Conservation (phyloP, 2,113 vertebrate species). For the Chiloscyllium plagiosum region DNA sequence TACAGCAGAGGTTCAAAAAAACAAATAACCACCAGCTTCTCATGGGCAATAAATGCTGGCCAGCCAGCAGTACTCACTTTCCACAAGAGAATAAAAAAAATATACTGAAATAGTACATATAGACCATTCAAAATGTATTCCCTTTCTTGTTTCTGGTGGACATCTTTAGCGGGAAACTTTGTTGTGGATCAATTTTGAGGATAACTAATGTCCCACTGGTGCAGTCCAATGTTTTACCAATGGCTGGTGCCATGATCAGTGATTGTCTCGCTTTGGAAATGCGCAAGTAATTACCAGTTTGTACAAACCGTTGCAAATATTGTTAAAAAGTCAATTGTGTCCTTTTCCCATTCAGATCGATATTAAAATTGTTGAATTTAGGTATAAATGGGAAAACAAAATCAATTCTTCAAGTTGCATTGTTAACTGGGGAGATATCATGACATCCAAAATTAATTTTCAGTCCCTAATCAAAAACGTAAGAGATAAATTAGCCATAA, state of each 20-base stretch:
- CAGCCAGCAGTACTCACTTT: no score
- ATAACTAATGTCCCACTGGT: not conserved
- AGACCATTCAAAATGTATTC: not conserved
- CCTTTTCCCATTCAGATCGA: not conserved
- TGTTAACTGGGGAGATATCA: not conserved
- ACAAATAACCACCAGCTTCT: no score
- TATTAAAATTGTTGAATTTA: not conserved
- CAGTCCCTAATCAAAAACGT: not conserved
- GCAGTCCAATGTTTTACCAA: not conserved
- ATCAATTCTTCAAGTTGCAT: slow-evolving; percentile 12
- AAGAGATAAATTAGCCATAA: slow-evolving; percentile 7
- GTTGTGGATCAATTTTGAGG: not conserved
- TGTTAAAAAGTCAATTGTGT: not conserved
- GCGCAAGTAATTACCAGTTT: not conserved
- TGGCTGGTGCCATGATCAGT: not conserved
- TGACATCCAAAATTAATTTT: slow-evolving; percentile 29
- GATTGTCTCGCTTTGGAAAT: not conserved
- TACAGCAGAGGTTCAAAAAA: no score
- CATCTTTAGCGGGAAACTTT: not conserved
- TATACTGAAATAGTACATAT: not conserved
- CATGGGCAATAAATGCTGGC: no score
- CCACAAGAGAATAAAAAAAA: no score
- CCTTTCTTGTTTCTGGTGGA: not conserved
- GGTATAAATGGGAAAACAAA: not conserved
- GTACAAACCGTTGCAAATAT: not conserved